phyloP scores from a whole-genome alignment of 2,888 invertebrate genomes.

The Mesodorylaimus sp. region DNA sequence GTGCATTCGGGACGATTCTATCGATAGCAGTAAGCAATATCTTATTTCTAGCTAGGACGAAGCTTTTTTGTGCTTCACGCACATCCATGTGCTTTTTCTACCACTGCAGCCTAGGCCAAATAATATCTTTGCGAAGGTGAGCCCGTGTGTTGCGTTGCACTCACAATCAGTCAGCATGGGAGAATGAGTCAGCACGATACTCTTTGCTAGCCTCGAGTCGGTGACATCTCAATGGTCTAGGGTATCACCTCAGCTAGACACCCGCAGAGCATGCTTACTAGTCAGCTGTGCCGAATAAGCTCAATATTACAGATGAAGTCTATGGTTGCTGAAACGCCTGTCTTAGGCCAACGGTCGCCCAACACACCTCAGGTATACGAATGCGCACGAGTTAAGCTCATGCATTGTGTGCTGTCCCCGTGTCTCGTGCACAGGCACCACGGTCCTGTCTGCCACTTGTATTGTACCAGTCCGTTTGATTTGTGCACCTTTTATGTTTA shows the following conservation, averaged over 20 bases:
- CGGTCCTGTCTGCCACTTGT: too few species aligned
- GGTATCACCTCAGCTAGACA: too few species aligned
- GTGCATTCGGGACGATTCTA: conserved; percentile 65
- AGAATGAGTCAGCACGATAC: too few species aligned
- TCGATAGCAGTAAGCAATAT: conserved; percentile 54
- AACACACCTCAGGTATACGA: neutral
- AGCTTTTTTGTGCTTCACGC: neutral
- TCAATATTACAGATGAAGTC: conserved; percentile 10
- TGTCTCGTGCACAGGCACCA: too few species aligned
- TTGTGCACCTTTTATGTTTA: too few species aligned
- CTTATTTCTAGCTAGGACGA: neutral
- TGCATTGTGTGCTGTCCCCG: too few species aligned
- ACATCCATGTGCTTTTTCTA: neutral
- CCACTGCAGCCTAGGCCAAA: conserved; percentile 2
- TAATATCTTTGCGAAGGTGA: neutral
- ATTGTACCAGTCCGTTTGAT: too few species aligned
- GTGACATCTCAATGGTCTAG: too few species aligned
- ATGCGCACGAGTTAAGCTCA: neutral
- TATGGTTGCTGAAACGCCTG: conserved; percentile 6
- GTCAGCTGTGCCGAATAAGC: too few species aligned
- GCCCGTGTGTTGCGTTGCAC: neutral
- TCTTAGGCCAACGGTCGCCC: neutral
- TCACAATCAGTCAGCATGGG: neutral
- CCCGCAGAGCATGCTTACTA: too few species aligned
- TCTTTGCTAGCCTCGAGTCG: too few species aligned